Evolutionary conservation across 2,888 invertebrate species (phyloP), one percentile per base, ranked within the genome.

Genomic region (Craniophora ligustri): DNA sequence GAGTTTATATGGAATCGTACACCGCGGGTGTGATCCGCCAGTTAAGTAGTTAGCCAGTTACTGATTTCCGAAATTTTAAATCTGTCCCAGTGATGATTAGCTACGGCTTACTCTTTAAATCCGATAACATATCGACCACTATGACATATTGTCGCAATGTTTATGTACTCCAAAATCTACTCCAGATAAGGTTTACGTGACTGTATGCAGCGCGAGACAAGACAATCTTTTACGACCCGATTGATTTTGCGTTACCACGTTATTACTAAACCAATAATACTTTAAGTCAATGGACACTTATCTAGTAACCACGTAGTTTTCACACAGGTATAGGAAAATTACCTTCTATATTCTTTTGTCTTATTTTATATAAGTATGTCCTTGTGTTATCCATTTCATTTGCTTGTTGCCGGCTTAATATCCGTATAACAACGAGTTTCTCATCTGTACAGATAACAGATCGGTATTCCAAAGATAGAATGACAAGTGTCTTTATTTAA

Each of bases 181-280:
- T 26, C 41, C 3, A 53, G 65, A 63, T 63, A 59, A 63, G 19
- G 3, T 32, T 32, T 53, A 63, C 66, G 66, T 65, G 60, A 44
- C 53, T 46, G 3, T 14, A 6, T 3, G 21, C 35, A 38, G 14
- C 11, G 21, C 11, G 11, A 51, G 34, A 46, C n/a, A 31, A 4
- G 2, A 30, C 16, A 7, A 23, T n/a, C 5, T 26, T 21, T 44
- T 34, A 23, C 56, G 44, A 31, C 10, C 18, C 11, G 7, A 28
- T 49, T 2, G 31, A 40, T 57, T 35, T 44, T 23, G 10, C 10
- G 0, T 4, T 10, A 26, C 21, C 21, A 3, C 21, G 3, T 23
- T 3, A 23, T 23, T 23, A 23, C 23, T 23, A 8, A 23, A 3
- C 0, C 26, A 8, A 26, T 26, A 26, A 26, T 26, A 26, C n/a